Conservation (phyloP, 2,888 invertebrate genomes). For the Aphodius sticticus region DNA sequence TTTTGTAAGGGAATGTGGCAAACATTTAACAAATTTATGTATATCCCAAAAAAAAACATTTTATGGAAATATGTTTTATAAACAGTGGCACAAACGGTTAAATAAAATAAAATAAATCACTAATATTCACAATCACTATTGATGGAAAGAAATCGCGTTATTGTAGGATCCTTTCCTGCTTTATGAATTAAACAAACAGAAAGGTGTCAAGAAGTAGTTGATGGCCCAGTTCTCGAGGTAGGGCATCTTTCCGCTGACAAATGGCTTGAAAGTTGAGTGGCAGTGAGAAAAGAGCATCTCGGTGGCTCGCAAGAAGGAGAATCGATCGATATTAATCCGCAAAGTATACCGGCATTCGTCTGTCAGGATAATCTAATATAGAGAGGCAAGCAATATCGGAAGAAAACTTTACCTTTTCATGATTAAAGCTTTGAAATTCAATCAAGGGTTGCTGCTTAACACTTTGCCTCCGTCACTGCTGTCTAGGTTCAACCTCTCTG, state of each 20-base stretch:
- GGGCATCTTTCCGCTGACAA: background rate
- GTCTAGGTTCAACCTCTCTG: background rate
- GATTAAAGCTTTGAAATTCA: slow-evolving; percentile 28
- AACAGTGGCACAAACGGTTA: too few species aligned
- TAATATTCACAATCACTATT: too few species aligned
- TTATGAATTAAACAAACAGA: background rate
- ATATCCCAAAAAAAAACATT: too few species aligned
- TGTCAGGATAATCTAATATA: background rate
- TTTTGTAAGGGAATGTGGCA: too few species aligned
- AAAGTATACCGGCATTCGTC: background rate
- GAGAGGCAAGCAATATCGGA: background rate
- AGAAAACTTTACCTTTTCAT: slow-evolving; percentile 15
- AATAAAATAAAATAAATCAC: too few species aligned
- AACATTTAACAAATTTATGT: too few species aligned
- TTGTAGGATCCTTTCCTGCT: background rate
- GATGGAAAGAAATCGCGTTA: too few species aligned
- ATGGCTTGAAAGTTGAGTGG: background rate
- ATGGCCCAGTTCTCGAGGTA: background rate
- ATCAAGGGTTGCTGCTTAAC: slow-evolving; percentile 5
- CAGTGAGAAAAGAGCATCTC: background rate
- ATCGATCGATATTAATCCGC: background rate
- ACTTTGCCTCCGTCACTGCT: background rate
- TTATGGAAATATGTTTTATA: too few species aligned
- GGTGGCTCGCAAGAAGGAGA: background rate
- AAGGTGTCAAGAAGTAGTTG: background rate